Evolutionary conservation across 2,888 invertebrate genomes (phyloP), one percentile per base, ranked within the genome.

Genomic region (Drymonia ruficornis): DNA sequence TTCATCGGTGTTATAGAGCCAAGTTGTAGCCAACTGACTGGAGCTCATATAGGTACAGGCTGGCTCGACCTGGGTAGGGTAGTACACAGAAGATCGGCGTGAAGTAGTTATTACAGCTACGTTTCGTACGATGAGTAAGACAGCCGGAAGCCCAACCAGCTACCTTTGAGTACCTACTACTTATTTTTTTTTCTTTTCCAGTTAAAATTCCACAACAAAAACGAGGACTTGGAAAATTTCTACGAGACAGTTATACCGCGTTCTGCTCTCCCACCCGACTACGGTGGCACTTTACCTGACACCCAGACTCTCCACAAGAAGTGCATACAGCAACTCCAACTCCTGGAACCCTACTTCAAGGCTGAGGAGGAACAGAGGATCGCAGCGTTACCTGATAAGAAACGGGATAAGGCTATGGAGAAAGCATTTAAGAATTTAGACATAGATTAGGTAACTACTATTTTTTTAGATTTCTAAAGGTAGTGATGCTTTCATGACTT

Each of bases 401-500:
- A 91, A 50, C 59, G 86, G 7, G 89, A 89, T 8, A 89, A 89
- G 43, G 95, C 95, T 0, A 91, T 95, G 61, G 95, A 96, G 63
- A 95, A 95, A 42, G 95, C 94, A 8, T 96, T 96, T 71, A 96
- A 95, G 70, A 95, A 95, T 72, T 79, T 96, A 36, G 95, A 96
- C 46, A 95, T 96, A 59, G 96, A 96, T 87, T 96, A 88, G 63
- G 57, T 50, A 40, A 7, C 55, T 60, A 46, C 59, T 47, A 28
- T 23, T 13, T 18, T 36, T 38, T n/a, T 13, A 11, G 9, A n/a
- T 36, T 36, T n/a, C 13, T 2, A 5, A 31, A 11, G 31, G 11
- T 11, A 31, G 9, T 31, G 31, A 0, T 31, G 23, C 23, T 31
- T 31, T 31, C 11, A 31, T 12, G 31, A 31, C 31, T 11, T 31